A percentile compares a stretch with the other conserved stretches of the same genome.
Conservation (phyloP, 92 coral and sea anemone species). For the Bergia sp. region DNA sequence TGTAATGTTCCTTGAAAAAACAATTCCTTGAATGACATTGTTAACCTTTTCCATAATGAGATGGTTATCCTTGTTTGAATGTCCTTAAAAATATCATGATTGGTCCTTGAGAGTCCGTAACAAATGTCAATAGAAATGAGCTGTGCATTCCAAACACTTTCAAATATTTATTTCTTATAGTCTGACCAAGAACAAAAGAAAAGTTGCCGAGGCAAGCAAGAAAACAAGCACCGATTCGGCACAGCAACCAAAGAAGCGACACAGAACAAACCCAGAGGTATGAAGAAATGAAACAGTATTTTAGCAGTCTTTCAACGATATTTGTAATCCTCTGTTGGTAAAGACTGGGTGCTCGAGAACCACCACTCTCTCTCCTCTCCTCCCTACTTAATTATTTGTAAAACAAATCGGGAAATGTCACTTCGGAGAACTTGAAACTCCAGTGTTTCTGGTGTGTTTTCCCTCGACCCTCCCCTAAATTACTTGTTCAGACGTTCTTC, state of each 20-base stretch:
- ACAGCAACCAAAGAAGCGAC: slow-evolving; percentile 10
- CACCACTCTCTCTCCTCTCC: background rate
- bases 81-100: no score
- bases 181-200: background rate
- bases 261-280: slow-evolving; percentile 43
- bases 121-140: background rate
- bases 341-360: background rate
- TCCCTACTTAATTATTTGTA: no score
- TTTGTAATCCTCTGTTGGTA: no score
- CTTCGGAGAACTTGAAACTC: no score
- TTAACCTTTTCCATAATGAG: no score
- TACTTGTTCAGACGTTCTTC: no score
- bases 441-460: no score
- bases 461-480: no score
- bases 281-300: background rate
- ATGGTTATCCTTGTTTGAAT: no score
- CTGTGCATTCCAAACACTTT: background rate
- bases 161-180: background rate
- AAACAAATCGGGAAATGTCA: no score
- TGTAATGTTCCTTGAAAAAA: no score
- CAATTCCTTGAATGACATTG: no score
- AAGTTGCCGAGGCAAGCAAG: background rate
- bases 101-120: background rate
- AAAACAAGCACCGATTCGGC: background rate
- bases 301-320: background rate